Percentiles rank a stretch among this genome's conserved stretches.
Evolutionary conservation across 1,140 invertebrate genomes (phyloP).

Genomic region (Pentalonia nigronervosa): DNA sequence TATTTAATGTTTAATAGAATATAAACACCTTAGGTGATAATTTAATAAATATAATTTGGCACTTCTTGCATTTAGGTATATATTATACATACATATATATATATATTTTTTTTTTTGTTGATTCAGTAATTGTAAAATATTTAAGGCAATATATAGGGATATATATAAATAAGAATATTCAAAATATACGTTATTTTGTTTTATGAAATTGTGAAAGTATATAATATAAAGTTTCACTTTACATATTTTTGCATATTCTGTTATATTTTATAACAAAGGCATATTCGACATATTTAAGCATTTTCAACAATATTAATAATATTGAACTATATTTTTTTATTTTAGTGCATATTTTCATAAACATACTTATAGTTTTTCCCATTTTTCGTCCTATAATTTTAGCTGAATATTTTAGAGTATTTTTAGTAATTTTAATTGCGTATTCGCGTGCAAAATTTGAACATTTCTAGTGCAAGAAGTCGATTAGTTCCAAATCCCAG

Average conservation of each 20-base stretch:
- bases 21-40: too few species aligned
- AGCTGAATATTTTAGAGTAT: background rate
- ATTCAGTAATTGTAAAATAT: too few species aligned
- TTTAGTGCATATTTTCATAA: background rate
- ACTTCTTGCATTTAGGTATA: too few species aligned
- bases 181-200: background rate
- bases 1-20: too few species aligned
- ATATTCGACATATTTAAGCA: background rate
- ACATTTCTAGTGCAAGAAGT: background rate
- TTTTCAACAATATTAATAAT: background rate
- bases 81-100: too few species aligned
- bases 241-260: background rate
- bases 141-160: too few species aligned
- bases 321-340: slow-evolving; percentile 3
- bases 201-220: background rate
- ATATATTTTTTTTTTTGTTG: too few species aligned
- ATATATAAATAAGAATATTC: background rate
- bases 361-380: background rate
- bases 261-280: background rate
- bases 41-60: too few species aligned
- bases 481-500: background rate
- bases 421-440: background rate
- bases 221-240: background rate
- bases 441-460: background rate
- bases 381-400: background rate